A percentile compares a stretch with the other conserved stretches of the same genome.
Conservation (phyloP, 35 echinoderm and acorn worm species). For the Chiridota heheva region DNA sequence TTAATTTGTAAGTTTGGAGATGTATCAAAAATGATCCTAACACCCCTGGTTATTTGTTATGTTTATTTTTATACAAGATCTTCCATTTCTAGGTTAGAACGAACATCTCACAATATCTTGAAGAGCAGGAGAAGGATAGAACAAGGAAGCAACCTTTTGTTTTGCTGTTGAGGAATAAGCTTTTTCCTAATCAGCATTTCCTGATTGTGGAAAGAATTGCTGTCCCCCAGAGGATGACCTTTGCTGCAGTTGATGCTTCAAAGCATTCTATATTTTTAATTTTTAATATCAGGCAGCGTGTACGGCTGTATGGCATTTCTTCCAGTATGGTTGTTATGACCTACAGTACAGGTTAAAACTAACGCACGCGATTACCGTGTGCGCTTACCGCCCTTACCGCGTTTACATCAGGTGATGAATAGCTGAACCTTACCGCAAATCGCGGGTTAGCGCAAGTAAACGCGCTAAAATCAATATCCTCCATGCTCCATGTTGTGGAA, state of each 20-base stretch:
- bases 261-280: conserved; percentile 7
- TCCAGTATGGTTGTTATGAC: background rate
- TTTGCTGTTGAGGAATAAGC: background rate
- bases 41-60: background rate
- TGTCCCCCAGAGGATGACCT: background rate
- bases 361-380: too few relatives aligned
- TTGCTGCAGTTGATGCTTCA: conserved; percentile 8
- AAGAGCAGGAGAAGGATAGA: background rate
- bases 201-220: background rate
- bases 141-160: conserved; percentile 1
- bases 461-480: too few relatives aligned
- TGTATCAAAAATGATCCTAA: too few relatives aligned
- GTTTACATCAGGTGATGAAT: too few relatives aligned
- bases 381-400: too few relatives aligned
- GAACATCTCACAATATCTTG: conserved; percentile 14
- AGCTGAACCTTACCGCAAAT: too few relatives aligned
- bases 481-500: too few relatives aligned
- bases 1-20: too few relatives aligned
- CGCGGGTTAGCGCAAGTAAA: too few relatives aligned
- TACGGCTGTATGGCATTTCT: background rate
- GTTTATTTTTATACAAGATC: background rate
- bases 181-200: background rate
- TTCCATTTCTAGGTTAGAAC: background rate
- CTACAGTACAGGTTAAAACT: too few relatives aligned
- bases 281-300: background rate